Evolutionary conservation across 2,113 vertebrate species (phyloP).

Genomic region (Hippocampus barbouri): DNA sequence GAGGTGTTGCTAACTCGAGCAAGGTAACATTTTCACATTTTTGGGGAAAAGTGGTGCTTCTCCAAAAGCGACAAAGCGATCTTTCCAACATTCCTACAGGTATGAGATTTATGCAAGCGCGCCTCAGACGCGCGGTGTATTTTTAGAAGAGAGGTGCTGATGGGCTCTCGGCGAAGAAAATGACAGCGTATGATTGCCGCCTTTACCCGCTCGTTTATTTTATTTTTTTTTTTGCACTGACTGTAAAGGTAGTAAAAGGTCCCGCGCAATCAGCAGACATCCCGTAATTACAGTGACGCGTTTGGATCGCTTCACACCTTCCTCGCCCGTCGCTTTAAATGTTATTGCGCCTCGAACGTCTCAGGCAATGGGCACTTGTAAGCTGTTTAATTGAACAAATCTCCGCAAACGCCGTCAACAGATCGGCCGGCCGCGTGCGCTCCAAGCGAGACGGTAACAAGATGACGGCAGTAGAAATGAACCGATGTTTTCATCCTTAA

Average conservation of each 20-base stretch:
- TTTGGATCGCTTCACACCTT: background rate
- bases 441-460: conserved; percentile 19
- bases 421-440: background rate
- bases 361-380: too few relatives aligned
- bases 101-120: conserved; percentile 6
- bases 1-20: background rate
- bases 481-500: conserved; percentile 31
- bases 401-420: background rate
- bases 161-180: conserved; percentile 3
- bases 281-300: background rate
- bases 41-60: too few relatives aligned
- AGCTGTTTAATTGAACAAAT: background rate
- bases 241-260: background rate
- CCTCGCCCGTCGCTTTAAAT: background rate
- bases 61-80: too few relatives aligned
- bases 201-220: background rate
- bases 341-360: background rate
- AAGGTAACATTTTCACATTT: background rate
- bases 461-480: conserved; percentile 30
- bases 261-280: background rate
- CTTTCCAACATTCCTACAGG: background rate
- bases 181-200: background rate
- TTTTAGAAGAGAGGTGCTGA: background rate
- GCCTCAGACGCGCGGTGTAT: background rate
- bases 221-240: background rate